Evolutionary conservation across 1,140 invertebrate species (phyloP), one percentile per base, ranked within the genome.

Genomic region (Habropoda laboriosa): DNA sequence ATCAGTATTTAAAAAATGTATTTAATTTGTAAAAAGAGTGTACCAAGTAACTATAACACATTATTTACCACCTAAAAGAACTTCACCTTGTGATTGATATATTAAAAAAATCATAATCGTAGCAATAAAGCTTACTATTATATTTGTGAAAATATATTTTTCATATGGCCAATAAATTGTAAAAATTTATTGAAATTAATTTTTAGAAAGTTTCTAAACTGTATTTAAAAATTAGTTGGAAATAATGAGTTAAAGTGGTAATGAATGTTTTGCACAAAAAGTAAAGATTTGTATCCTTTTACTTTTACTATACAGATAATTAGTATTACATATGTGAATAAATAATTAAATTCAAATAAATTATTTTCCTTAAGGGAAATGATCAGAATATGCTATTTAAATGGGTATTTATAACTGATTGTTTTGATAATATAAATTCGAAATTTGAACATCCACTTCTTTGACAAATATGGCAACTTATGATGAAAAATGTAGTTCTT

Each of bases 21-120:
- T 13, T 27, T 58, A 58, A 45, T 58, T 57, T 58, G 38, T 32
- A 45, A 32, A 71, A 45, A 32, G 16, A 32, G 21, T n/a, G 35
- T n/a, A 51, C n/a, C 30, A 68, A 38, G 32, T 24, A 51, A 38
- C 47, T 67, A 24, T 55, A 68, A 53, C n/a, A 68, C 32, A 68
- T 38, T 68, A 40, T 24, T 68, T 12, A 40, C 35, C 66, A 68
- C 40, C 32, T n/a, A 53, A 7, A 4, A 27, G 30, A 66, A 32
- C 32, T 66, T 18, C 1, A 49, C 12, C 4, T 8, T n/a, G 1
- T 32, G 5, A 4, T 49, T 32, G 49, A 61, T 32, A 7, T n/a
- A 40, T 38, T 4, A 47, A 27, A 4, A 30, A 45, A 24, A 21
- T 66, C 32, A 49, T 18, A 30, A 66, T 21, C 6, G 21, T 13